phyloP scores from a whole-genome alignment of 2,797 vertebrate species.

The Eulemur mongoz region DNA sequence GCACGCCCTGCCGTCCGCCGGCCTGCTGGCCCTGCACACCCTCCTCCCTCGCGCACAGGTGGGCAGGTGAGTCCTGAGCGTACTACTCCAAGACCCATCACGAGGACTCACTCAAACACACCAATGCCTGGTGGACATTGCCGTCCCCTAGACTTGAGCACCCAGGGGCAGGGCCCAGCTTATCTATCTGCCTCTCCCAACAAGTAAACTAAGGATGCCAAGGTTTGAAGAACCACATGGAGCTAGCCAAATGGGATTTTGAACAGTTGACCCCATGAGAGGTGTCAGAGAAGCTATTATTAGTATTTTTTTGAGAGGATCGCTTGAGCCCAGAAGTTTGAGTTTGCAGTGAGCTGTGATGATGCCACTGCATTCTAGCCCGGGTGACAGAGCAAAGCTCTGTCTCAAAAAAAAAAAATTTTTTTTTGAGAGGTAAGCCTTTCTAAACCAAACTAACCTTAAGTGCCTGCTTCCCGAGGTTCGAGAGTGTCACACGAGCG shows the following conservation, averaged over 20 bases:
- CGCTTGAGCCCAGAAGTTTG: too few species aligned
- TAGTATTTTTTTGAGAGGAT: too few species aligned
- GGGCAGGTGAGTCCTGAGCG: background rate
- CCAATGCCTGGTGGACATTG: background rate
- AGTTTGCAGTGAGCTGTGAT: too few species aligned
- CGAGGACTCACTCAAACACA: background rate
- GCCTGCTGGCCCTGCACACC: rapidly evolving
- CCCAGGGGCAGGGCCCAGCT: background rate
- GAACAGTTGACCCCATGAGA: too few species aligned
- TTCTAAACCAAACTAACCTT: background rate
- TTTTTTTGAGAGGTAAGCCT: background rate
- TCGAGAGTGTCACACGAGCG: background rate
- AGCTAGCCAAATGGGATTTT: background rate
- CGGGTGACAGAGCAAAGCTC: too few species aligned
- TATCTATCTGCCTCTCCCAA: background rate
- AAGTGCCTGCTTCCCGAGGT: background rate
- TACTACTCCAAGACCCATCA: background rate
- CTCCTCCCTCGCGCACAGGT: rapidly evolving
- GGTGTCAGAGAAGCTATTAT: background rate
- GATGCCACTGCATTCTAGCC: too few species aligned
- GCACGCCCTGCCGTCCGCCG: rapidly evolving
- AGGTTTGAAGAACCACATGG: background rate
- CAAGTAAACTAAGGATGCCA: background rate
- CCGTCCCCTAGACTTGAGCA: background rate
- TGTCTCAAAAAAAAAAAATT: too few species aligned